Percentiles rank a stretch among this genome's conserved stretches.
phyloP scores from a whole-genome alignment of 2,888 invertebrate species.

The Synergus umbraculus region DNA sequence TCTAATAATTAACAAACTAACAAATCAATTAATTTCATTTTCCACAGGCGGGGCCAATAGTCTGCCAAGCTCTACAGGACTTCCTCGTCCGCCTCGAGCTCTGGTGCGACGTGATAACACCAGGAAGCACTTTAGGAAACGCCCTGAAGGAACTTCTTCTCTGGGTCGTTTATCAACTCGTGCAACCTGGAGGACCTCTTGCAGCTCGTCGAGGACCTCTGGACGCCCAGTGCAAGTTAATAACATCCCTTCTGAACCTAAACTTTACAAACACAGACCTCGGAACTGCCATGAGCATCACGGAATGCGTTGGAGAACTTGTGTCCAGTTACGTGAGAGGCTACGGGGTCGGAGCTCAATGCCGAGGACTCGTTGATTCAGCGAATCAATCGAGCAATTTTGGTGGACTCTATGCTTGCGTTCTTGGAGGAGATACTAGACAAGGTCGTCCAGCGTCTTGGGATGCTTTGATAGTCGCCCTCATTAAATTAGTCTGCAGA shows the following conservation, averaged over 20 bases:
- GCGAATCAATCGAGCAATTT: conserved; percentile 81
- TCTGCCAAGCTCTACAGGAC: conserved; percentile 86
- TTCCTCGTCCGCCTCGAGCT: conserved; percentile 84
- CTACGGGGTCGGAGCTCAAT: conserved; percentile 73
- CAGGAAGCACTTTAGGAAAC: conserved; percentile 79
- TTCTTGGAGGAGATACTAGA: conserved; percentile 82
- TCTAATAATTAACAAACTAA: neutral
- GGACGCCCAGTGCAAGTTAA: conserved; percentile 86
- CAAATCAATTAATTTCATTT: conserved; percentile 22
- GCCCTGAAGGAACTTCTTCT: conserved; percentile 83
- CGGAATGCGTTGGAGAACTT: conserved; percentile 83
- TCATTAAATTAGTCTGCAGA: conserved; percentile 84
- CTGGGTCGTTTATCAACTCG: conserved; percentile 85
- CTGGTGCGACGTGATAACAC: conserved; percentile 82
- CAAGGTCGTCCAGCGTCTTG: conserved; percentile 85
- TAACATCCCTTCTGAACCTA: conserved; percentile 83
- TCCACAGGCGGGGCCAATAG: conserved; percentile 85
- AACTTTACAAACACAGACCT: conserved; percentile 85
- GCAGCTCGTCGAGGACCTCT: conserved; percentile 84
- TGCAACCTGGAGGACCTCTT: conserved; percentile 83
- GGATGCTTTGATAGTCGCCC: conserved; percentile 85
- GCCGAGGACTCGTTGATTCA: conserved; percentile 74
- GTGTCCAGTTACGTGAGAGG: conserved; percentile 73
- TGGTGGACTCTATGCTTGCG: conserved; percentile 88
- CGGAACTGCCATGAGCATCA: conserved; percentile 85